phyloP scores from a whole-genome alignment of 1,140 invertebrate species.

The Camponotus pennsylvanicus region DNA sequence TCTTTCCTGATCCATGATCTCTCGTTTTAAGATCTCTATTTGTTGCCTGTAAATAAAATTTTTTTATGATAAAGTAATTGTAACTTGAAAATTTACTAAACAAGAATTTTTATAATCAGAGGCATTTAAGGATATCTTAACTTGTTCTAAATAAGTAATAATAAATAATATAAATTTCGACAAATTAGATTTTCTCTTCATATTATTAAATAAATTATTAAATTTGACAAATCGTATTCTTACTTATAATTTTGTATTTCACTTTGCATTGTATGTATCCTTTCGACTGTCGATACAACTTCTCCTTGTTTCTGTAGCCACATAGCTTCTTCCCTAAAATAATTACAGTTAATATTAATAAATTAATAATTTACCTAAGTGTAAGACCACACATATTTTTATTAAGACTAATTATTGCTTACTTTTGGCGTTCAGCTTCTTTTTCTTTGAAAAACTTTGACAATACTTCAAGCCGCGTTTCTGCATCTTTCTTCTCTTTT shows the following conservation, averaged over 20 bases:
- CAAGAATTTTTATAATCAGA: conserved; percentile 7
- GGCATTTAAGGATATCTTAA: neutral
- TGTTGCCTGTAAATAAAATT: conserved; percentile 86
- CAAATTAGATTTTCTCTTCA: conserved; percentile 14
- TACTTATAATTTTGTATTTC: conserved; percentile 94
- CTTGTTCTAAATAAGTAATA: neutral
- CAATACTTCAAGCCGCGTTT: conserved; percentile 93
- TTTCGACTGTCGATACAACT: conserved; percentile 92
- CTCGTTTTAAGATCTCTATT: conserved; percentile 91
- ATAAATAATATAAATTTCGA: conserved; percentile 25
- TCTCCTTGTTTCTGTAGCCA: conserved; percentile 94
- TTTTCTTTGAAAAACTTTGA: conserved; percentile 96
- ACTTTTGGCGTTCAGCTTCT: conserved; percentile 94
- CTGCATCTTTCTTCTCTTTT: conserved; percentile 92
- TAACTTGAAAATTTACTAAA: too few relatives aligned
- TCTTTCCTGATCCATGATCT: conserved; percentile 93
- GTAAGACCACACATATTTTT: conserved; percentile 6
- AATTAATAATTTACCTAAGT: conserved; percentile 40
- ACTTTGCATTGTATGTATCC: conserved; percentile 91
- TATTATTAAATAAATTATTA: neutral
- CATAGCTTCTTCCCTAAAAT: conserved; percentile 91
- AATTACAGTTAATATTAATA: neutral
- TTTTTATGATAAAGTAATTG: neutral
- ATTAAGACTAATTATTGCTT: conserved; percentile 28
- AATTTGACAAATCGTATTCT: conserved; percentile 73